Conservation (phyloP, 2,888 invertebrate genomes). For the Marronus borbonicus region DNA sequence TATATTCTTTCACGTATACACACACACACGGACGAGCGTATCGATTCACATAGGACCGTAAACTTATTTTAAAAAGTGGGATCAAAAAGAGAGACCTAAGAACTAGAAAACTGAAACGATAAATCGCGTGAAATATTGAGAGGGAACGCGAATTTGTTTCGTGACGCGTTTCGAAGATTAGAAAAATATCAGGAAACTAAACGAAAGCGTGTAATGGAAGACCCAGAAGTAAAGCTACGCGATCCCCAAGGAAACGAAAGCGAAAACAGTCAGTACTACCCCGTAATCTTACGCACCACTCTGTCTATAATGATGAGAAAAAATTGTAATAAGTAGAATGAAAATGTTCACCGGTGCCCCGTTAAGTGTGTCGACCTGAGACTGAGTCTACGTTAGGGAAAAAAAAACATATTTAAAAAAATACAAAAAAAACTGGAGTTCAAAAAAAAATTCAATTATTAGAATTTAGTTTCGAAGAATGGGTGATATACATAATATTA, state of each 20-base stretch:
- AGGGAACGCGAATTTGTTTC: conserved; percentile 15
- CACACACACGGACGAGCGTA: background rate
- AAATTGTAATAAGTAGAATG: conserved; percentile 19
- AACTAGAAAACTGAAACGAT: conserved; percentile 19
- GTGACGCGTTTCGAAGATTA: background rate
- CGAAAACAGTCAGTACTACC: conserved; percentile 6
- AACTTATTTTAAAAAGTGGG: conserved; percentile 38
- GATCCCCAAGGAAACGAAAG: conserved; percentile 1
- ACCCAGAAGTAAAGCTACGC: background rate
- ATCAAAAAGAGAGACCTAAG: conserved; percentile 18
- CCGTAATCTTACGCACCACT: conserved; percentile 33
- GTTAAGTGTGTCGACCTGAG: conserved; percentile 37
- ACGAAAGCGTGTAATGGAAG: background rate
- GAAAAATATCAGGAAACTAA: conserved; percentile 12
- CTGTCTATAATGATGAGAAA: conserved; percentile 37
- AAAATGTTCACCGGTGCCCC: conserved; percentile 31
- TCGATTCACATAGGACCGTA: conserved; percentile 19
- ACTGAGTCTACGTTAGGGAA: conserved; percentile 48
- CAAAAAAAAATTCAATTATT: conserved; percentile 57
- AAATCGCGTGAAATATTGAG: conserved; percentile 30
- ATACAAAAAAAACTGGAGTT: conserved; percentile 52
- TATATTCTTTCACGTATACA: conserved; percentile 1
- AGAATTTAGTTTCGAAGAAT: conserved; percentile 53
- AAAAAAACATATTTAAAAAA: conserved; percentile 15
- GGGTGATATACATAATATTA: conserved; percentile 53